phyloP scores from a whole-genome alignment of 2,113 vertebrate genomes.

The Porphyrio hochstetteri region DNA sequence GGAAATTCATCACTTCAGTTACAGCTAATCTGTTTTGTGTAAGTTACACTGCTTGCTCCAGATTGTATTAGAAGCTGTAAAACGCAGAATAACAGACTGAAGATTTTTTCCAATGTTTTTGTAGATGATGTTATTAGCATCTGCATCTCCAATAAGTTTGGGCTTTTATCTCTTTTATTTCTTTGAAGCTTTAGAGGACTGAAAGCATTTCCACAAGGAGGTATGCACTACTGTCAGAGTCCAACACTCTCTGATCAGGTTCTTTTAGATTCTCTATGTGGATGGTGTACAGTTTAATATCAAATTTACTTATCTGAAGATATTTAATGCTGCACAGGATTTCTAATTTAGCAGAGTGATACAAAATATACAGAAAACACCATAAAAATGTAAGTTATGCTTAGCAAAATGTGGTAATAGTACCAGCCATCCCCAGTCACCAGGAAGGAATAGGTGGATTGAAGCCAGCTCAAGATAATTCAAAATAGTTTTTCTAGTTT shows the following conservation, averaged over 20 bases:
- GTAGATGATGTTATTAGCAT: not conserved
- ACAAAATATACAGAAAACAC: not conserved
- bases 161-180: not conserved
- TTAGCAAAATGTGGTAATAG: not conserved
- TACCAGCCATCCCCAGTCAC: not conserved
- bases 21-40: not conserved
- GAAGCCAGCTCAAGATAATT: not conserved
- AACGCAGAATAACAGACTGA: not conserved
- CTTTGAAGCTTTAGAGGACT: not conserved
- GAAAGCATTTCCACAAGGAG: not conserved
- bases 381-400: not conserved
- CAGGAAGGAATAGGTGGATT: not conserved
- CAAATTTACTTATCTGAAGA: not conserved
- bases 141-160: not conserved
- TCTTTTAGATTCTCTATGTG: not conserved
- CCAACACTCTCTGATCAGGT: not conserved
- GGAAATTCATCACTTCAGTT: not conserved
- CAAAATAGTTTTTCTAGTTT: not conserved
- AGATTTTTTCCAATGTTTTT: not conserved
- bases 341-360: not conserved
- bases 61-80: not conserved
- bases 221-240: not conserved
- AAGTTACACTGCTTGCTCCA: not conserved
- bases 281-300: not conserved
- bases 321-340: not conserved